Evolutionary conservation across 2,888 invertebrate species (phyloP).

Genomic region (Hetaerina titia): DNA sequence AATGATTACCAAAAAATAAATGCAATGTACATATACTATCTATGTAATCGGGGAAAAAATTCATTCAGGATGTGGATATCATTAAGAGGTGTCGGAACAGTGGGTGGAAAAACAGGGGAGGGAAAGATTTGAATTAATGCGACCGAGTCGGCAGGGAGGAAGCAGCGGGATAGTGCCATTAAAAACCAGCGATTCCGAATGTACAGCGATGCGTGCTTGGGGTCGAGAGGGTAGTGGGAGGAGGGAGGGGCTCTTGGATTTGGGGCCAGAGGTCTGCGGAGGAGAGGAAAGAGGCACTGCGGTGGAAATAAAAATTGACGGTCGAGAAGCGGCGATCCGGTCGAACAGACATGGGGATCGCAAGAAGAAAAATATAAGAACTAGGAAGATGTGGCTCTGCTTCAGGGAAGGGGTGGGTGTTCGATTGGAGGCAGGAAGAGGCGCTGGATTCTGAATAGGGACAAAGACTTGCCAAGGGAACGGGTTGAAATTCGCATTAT

Average conservation of each 20-base stretch:
- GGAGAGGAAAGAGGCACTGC: background rate
- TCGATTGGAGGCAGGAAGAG: background rate
- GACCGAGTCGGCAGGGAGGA: background rate
- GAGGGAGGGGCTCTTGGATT: background rate
- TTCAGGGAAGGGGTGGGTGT: background rate
- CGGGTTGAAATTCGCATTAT: background rate
- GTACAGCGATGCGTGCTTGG: background rate
- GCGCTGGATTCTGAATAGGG: background rate
- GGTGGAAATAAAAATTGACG: background rate
- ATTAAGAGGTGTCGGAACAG: background rate
- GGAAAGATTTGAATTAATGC: slow-evolving; percentile 25
- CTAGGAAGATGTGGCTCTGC: background rate
- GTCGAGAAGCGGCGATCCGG: background rate
- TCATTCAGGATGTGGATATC: background rate
- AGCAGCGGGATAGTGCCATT: background rate
- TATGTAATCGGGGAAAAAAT: background rate
- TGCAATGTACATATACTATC: background rate
- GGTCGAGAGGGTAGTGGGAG: background rate
- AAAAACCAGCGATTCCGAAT: background rate
- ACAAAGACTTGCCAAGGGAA: background rate
- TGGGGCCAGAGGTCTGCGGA: background rate
- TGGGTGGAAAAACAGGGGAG: background rate
- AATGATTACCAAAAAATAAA: background rate
- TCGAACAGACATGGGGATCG: background rate
- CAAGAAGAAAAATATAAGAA: background rate